phyloP scores from a whole-genome alignment of 2,888 invertebrate genomes.

The Uloborus plumipes region DNA sequence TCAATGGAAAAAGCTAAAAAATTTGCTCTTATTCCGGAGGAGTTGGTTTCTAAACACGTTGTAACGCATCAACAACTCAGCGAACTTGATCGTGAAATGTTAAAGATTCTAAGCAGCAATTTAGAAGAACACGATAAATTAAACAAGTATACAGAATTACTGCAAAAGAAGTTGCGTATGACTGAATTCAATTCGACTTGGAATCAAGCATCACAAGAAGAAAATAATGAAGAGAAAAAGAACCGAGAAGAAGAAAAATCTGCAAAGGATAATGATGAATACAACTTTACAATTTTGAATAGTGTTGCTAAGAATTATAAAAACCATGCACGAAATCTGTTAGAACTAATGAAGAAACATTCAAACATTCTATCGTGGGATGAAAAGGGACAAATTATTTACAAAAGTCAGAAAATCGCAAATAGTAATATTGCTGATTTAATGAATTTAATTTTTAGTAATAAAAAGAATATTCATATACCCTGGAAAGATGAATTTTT shows the following conservation, averaged over 20 bases:
- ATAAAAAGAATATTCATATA: neutral
- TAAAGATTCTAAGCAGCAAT: neutral
- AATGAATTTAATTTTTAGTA: neutral
- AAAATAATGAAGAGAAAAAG: neutral
- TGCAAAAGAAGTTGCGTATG: neutral
- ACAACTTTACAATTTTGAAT: neutral
- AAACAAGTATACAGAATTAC: neutral
- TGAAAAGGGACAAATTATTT: neutral
- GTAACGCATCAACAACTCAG: neutral
- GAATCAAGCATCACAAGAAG: neutral
- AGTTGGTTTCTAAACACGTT: neutral
- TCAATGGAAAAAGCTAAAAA: conserved; percentile 8
- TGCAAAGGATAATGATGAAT: neutral
- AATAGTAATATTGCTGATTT: neutral
- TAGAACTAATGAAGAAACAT: neutral
- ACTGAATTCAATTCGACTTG: neutral
- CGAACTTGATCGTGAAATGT: conserved; percentile 5
- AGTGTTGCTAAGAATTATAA: neutral
- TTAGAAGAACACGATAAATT: neutral
- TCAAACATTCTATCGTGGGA: neutral
- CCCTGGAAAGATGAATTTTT: neutral
- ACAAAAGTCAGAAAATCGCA: too few species aligned
- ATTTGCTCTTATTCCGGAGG: neutral
- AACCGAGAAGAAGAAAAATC: neutral
- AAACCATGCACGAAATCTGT: neutral